Evolutionary conservation across 2,797 vertebrate genomes (phyloP), one percentile per base, ranked within the genome.

Genomic region (Spondyliosoma cantharus): DNA sequence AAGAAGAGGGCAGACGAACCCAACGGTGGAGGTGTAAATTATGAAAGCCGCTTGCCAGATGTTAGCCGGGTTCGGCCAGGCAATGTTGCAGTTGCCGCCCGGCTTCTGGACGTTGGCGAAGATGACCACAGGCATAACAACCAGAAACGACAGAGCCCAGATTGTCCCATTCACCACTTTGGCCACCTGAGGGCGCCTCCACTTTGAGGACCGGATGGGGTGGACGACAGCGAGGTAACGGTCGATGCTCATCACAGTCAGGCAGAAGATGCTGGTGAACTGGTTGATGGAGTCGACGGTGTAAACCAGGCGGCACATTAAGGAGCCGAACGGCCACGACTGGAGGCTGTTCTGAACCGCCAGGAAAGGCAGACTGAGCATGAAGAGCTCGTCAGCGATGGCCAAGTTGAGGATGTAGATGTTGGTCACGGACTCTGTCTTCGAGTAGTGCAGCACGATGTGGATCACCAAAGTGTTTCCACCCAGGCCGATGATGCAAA

Each of bases 371-470:
- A 99, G 91, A 1, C 98, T 96, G 5, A 99, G 86, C 98, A 99
- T 97, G 86, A 98, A 96, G 7, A 99, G 96, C 20, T 98, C 97
- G 0, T 99, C 98, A 0, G 98, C 98, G 7, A 99, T 95, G 0
- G 98, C 98, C 19, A 99, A 84, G 86, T 99, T 99, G 19, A 99
- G 95, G 91, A 99, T 99, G 93, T 99, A 99, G 84, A 99, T 98
- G 89, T 99, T 99, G 86, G 98, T 99, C 71, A 98, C 98, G 0
- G 97, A 99, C 84, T 98, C 97, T 59, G 96, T 98, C 93, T 98
- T 98, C 61, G 97, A 97, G 11, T 98, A 97, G 5, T 96, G 96
- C 82, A 99, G 90, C 61, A 99, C 96, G 19, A 99, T 97, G 0
- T 99, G 98, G 74, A 99, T 99, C 87, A 99, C 98, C 77, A 99